Conservation (phyloP, 2,113 vertebrate genomes). For the Loxodonta africana region DNA sequence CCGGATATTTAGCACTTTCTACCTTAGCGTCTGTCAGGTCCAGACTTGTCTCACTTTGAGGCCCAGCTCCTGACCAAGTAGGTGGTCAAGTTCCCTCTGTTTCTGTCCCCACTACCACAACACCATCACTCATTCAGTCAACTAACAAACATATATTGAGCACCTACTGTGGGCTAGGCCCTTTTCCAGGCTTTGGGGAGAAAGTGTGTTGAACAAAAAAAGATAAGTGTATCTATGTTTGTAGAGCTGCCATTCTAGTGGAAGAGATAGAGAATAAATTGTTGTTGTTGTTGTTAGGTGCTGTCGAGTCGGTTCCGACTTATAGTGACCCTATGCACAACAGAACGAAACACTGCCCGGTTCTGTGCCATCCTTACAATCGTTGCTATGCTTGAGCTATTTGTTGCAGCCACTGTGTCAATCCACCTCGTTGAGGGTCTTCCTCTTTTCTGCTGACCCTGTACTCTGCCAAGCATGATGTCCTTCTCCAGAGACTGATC, state of each 20-base stretch:
- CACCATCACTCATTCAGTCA: not conserved
- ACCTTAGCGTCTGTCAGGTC: not conserved
- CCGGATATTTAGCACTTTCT: not conserved
- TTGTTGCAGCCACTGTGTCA: too few relatives aligned
- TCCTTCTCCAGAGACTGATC: too few relatives aligned
- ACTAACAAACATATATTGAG: conserved; percentile 17
- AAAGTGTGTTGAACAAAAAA: conserved; percentile 28
- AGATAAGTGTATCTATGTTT: conserved; percentile 33
- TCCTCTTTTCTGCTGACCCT: too few relatives aligned
- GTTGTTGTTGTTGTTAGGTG: not conserved
- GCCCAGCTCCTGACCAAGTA: not conserved
- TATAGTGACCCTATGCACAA: not conserved
- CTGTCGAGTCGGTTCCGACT: not conserved
- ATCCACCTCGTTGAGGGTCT: too few relatives aligned
- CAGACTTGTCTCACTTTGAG: conserved; percentile 1
- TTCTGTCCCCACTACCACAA: not conserved
- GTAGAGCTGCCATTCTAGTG: not conserved
- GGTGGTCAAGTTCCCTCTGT: not conserved
- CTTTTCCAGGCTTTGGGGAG: conserved; percentile 15
- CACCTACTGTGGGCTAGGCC: not conserved
- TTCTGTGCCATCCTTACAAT: too few relatives aligned
- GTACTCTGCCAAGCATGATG: too few relatives aligned
- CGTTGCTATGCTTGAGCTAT: too few relatives aligned
- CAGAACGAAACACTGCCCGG: too few relatives aligned
- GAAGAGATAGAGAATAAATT: conserved; percentile 31